These are phyloP conservation scores for Coregonus suidteri DNA, from an alignment of 2,797 vertebrate species.

Conservation along the genomic window DNA sequence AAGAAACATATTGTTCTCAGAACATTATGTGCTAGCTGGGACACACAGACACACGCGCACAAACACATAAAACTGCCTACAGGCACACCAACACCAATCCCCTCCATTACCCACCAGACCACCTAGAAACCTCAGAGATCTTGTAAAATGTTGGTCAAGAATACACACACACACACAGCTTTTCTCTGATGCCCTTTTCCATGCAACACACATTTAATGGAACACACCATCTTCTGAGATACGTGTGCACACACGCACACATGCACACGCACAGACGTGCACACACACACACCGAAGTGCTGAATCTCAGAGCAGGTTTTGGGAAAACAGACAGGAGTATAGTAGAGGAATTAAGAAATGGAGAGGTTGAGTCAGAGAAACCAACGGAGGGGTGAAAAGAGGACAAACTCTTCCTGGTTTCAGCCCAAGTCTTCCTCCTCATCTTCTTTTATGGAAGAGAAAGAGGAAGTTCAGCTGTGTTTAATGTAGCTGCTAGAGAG, in stretches of 20 bases:
- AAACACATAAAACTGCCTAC: background rate
- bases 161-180: slow-evolving; percentile 21
- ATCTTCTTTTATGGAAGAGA: slow-evolving; percentile 26
- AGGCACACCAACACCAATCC: slow-evolving; percentile 46
- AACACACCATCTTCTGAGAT: background rate
- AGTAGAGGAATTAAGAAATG: background rate
- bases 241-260: background rate
- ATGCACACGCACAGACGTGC: background rate
- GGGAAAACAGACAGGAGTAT: background rate
- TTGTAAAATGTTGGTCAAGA: slow-evolving; percentile 57
- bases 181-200: background rate
- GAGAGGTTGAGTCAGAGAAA: slow-evolving; percentile 50
- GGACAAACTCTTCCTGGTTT: slow-evolving; percentile 19
- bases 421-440: background rate
- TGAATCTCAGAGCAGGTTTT: background rate
- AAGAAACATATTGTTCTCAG: too few species aligned
- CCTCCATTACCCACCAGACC: slow-evolving; percentile 53
- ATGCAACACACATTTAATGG: background rate
- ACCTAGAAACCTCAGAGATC: slow-evolving; percentile 57
- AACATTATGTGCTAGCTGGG: too few species aligned
- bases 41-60: background rate
- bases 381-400: slow-evolving; percentile 16
- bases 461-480: slow-evolving; percentile 21
- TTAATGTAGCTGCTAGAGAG: background rate
- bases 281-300: background rate